Conservation (phyloP, 2,113 vertebrate species). For the Plecotus auritus region DNA sequence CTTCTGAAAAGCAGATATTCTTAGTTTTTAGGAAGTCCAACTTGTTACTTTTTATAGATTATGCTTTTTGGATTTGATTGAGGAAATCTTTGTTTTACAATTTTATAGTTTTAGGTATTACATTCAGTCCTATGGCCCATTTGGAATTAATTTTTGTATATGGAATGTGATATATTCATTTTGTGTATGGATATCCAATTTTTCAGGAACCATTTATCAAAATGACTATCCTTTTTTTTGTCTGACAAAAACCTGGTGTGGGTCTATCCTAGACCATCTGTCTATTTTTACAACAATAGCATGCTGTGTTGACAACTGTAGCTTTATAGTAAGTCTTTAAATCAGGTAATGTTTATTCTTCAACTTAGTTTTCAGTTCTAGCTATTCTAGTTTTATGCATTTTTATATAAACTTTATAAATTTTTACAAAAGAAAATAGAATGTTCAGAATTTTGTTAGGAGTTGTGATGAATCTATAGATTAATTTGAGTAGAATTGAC, state of each 20-base stretch:
- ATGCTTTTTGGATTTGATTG: not conserved
- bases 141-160: not conserved
- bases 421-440: not conserved
- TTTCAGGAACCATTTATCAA: not conserved
- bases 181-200: not conserved
- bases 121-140: not conserved
- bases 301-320: not conserved
- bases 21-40: not conserved
- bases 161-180: not conserved
- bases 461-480: not conserved
- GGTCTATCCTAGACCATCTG: not conserved
- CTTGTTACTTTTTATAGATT: not conserved
- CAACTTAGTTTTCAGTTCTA: not conserved
- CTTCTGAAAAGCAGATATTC: not conserved
- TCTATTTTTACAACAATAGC: not conserved
- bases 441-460: not conserved
- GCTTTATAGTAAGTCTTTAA: not conserved
- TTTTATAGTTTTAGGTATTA: not conserved
- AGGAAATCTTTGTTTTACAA: not conserved
- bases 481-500: not conserved
- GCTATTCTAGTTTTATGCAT: not conserved
- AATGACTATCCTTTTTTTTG: not conserved
- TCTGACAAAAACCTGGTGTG: not conserved
- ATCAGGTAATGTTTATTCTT: not conserved
- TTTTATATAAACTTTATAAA: not conserved